Conservation (phyloP, 2,113 vertebrate genomes). For the Gavialis gangeticus region DNA sequence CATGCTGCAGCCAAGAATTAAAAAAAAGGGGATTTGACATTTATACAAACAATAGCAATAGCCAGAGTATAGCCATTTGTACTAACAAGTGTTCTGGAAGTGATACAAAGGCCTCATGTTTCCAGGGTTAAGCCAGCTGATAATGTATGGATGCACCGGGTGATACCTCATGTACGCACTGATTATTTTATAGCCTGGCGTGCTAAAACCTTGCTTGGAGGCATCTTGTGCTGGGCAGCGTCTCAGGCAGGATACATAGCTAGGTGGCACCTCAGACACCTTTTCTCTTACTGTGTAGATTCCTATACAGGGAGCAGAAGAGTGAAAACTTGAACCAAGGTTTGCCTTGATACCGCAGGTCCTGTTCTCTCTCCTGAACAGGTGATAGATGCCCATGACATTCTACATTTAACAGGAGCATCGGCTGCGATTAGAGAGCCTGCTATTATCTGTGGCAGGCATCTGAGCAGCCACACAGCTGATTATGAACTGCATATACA, state of each 20-base stretch:
- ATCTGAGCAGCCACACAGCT: not conserved
- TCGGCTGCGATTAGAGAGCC: rapidly evolving
- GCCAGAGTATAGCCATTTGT: rapidly evolving
- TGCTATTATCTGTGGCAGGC: not conserved
- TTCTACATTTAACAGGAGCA: not conserved
- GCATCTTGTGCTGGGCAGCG: not conserved
- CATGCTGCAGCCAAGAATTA: rapidly evolving
- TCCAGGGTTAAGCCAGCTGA: too few relatives aligned
- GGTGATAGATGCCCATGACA: not conserved
- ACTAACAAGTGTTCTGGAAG: not conserved
- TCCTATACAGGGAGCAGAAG: too few relatives aligned
- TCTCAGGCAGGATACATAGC: not conserved
- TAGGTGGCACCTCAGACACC: not conserved
- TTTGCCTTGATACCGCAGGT: not conserved
- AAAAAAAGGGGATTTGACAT: not conserved
- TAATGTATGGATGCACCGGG: too few relatives aligned
- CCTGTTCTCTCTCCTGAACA: rapidly evolving
- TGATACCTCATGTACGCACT: too few relatives aligned
- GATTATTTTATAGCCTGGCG: too few relatives aligned
- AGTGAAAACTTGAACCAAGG: too few relatives aligned
- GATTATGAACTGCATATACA: not conserved
- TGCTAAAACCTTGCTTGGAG: not conserved
- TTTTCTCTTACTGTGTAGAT: too few relatives aligned
- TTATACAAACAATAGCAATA: not conserved
- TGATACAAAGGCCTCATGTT: not conserved